Evolutionary conservation across 1,140 invertebrate genomes (phyloP), one percentile per base, ranked within the genome.

Genomic region (Calephelis virginiensis): DNA sequence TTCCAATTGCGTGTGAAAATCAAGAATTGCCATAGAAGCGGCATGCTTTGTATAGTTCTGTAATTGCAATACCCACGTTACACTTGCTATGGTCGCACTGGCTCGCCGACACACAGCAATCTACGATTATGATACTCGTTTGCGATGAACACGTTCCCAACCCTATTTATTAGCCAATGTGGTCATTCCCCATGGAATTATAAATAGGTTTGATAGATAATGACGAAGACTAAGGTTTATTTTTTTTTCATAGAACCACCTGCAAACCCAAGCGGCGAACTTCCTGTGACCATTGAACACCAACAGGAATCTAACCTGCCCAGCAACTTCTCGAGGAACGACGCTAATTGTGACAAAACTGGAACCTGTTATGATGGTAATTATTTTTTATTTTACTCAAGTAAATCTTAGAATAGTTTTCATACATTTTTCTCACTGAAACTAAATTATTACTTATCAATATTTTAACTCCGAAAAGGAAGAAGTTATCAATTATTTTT

Each of bases 281-380:
- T 96, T 46, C 95, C 95, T 5, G 92, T 96, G 1, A 94, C 94
- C 1, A 93, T 96, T 78, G 95, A 96, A 65, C 94, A 94, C 11
- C 94, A 94, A 37, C 94, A 96, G 84, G 95, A 96, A 81, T 92
- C 94, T 7, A 93, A 90, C 49, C 73, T 95, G 66, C 74, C 81
- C 7, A 95, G 93, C 78, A 96, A 96, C 77, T 78, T 95, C 64
- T 95, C 95, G 2, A 92, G 95, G 76, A 94, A 93, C 71, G 95
- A 96, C 75, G 94, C 96, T 12, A 97, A 98, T 89, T 98, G 97
- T 82, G 97, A 98, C 88, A 97, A 97, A 78, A 98, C 97, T 45
- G 97, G 97, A 78, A 97, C 97, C 64, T 98, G 97, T 81, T 98
- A 98, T 77, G 97, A 98, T 91, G 97, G 97, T 98, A 83, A 81